Base-by-base conservation (phyloP, 2,888 invertebrate species). In the Lithodes maja region DNA sequence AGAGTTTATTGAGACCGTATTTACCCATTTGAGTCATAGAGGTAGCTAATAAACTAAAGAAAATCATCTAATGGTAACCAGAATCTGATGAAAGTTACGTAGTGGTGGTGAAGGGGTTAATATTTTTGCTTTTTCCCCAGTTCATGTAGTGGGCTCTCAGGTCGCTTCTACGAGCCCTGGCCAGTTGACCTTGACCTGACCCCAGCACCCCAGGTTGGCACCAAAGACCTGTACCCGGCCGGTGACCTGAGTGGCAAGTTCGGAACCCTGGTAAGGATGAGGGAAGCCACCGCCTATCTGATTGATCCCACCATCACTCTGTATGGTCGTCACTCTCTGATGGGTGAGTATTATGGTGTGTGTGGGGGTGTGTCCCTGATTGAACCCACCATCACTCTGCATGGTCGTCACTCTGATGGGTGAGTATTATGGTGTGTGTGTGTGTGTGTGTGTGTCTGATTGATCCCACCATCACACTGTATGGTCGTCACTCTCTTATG, bases 231-330 rank as follows among this genome's bases (percentile, higher is more conserved):
- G 93, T 98, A 97, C 93, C 96, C 96, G 94, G 95, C 97, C 93
- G 98, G 98, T 0, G 97, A 97, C 93, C 94, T 98, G 54, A 97
- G 97, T 92, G 96, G 96, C 0, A 98, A 98, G 94, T 97, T 97
- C 93, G 98, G 98, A 0, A 94, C 95, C 3, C 94, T 98, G 49
- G 96, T 96, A 54, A 95, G 95, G 50, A 93, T 95, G 7, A n/a
- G n/a, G 12, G 49, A 5, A 12, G 86, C 86, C 1, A 33, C 81
- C 7, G 86, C 86, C 17, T 81, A 80, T 3, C 81, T 86, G 52
- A 52, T 79, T 53, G 86, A 86, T 50, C 80, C 86, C 3, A 86
- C 81, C 50, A 50, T 81, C 15, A 86, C 55, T 3, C 81, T 86
- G 5, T 86, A 81, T 53, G 86, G 81, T 17, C 12, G 12, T 3